Evolutionary conservation across 2,113 vertebrate genomes (phyloP).

Genomic region (Eonycteris spelaea): DNA sequence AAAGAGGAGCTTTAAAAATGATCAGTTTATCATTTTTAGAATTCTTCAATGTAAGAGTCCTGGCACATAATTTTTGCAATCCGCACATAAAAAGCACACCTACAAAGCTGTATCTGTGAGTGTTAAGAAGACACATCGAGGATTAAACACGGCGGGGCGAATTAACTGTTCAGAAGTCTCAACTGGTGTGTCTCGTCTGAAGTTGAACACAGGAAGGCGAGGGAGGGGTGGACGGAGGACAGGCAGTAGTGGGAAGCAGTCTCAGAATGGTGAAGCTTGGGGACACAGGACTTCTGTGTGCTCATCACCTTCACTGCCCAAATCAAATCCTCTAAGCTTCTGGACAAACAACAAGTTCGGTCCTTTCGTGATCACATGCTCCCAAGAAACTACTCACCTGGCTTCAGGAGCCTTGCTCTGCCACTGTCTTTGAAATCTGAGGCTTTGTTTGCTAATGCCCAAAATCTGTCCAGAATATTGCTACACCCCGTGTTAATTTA

Average conservation of each 20-base stretch:
- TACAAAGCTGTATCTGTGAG: not conserved
- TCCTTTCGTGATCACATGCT: not conserved
- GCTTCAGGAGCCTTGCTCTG: not conserved
- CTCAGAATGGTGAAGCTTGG: not conserved
- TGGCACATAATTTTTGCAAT: constrained; percentile 48
- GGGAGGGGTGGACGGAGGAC: accelerated
- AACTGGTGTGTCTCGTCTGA: not conserved
- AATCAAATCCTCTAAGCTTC: not conserved
- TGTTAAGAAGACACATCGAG: not conserved
- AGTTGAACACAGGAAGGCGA: not conserved
- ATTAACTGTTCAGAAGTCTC: not conserved
- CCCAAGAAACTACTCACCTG: not conserved
- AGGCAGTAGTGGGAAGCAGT: accelerated
- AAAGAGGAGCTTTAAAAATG: constrained; percentile 71
- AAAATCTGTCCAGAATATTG: constrained; percentile 55
- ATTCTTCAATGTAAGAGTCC: constrained; percentile 53
- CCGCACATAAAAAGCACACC: not conserved
- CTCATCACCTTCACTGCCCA: not conserved
- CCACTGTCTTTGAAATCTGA: not conserved
- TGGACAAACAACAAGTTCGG: not conserved
- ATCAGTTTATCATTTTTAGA: constrained; percentile 71
- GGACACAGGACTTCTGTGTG: too few species aligned
- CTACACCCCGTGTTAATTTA: constrained; percentile 50
- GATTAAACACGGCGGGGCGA: not conserved
- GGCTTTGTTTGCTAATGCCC: constrained; percentile 55